Conservation (phyloP, 2,113 vertebrate species). For the Charina bottae region DNA sequence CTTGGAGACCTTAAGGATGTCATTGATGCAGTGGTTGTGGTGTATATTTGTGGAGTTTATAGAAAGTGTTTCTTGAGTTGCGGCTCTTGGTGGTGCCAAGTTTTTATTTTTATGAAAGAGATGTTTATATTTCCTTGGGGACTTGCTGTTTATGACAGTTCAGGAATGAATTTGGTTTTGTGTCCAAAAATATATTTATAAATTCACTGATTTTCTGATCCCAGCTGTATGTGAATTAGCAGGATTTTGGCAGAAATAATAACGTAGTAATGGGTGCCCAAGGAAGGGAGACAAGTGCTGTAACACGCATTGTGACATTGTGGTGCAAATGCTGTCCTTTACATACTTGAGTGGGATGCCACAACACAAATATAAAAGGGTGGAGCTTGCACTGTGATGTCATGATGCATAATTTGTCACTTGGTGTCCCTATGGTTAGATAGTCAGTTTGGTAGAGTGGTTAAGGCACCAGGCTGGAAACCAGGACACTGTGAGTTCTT, state of each 20-base stretch:
- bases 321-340: not conserved
- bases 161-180: conserved; percentile 6
- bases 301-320: not conserved
- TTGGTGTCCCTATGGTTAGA: not conserved
- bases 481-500: too few species aligned
- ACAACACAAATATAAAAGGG: not conserved
- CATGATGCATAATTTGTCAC: not conserved
- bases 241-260: not conserved
- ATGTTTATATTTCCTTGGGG: conserved; percentile 31
- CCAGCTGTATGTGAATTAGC: not conserved
- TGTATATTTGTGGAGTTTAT: conserved; percentile 24
- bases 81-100: conserved; percentile 1
- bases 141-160: not conserved
- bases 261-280: not conserved
- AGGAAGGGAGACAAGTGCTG: not conserved
- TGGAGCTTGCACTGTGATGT: not conserved
- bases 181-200: conserved; percentile 4
- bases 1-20: conserved; percentile 12
- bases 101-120: conserved; percentile 35
- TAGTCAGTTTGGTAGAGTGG: too few species aligned
- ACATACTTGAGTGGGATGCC: not conserved
- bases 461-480: too few species aligned
- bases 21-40: conserved; percentile 29
- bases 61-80: conserved; percentile 21
- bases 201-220: not conserved